Percentiles rank a stretch among this genome's conserved stretches.
Conservation (phyloP, 2,888 invertebrate species). For the Antitype chi region DNA sequence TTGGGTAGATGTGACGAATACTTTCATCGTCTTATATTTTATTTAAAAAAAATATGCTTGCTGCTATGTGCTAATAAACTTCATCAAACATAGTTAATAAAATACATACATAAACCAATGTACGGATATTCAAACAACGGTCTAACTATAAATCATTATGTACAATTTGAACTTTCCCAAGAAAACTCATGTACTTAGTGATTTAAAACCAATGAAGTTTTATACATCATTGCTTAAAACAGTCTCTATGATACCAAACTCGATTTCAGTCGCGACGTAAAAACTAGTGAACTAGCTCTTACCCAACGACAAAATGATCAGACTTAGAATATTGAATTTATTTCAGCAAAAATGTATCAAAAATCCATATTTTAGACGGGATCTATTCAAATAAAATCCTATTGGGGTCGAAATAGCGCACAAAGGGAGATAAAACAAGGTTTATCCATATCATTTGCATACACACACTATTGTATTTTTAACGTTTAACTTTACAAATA, state of each 20-base stretch:
- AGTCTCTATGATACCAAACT: too few relatives aligned
- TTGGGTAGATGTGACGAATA: neutral
- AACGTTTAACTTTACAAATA: slow-evolving; percentile 14
- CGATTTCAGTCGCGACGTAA: neutral
- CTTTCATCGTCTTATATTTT: neutral
- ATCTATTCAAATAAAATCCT: slow-evolving; percentile 36
- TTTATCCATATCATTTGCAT: slow-evolving; percentile 35
- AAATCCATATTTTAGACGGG: slow-evolving; percentile 8
- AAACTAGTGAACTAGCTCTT: too few relatives aligned
- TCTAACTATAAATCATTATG: neutral
- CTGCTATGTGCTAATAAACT: neutral
- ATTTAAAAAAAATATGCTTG: neutral
- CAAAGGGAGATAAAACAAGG: slow-evolving; percentile 45
- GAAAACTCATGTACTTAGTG: neutral
- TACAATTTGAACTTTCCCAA: neutral
- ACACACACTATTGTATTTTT: slow-evolving; percentile 27
- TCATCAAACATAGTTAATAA: neutral
- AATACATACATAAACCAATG: neutral
- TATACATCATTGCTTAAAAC: too few relatives aligned
- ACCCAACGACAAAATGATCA: neutral
- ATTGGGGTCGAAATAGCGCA: slow-evolving; percentile 17
- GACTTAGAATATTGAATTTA: slow-evolving; percentile 2
- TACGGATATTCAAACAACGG: neutral
- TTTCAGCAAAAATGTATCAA: slow-evolving; percentile 4
- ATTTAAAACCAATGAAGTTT: too few relatives aligned